These are phyloP conservation scores for Pandemis heparana DNA, from an alignment of 2,888 invertebrate species.

Conservation along the genomic window DNA sequence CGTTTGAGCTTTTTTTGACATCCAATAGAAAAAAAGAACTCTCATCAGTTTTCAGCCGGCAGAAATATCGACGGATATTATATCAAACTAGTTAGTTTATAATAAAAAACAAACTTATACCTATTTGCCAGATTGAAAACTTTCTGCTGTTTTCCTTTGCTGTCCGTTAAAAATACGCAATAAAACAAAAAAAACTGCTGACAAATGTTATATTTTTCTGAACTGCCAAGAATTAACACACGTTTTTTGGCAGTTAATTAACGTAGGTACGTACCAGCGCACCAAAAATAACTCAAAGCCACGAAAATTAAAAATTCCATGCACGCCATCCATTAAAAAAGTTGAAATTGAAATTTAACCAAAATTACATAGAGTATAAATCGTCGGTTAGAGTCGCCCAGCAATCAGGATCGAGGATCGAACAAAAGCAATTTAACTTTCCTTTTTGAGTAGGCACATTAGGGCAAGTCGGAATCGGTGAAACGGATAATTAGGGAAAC, in stretches of 20 bases:
- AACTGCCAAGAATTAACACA: neutral
- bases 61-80: too few species aligned
- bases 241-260: neutral
- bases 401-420: conserved; percentile 66
- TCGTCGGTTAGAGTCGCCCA: conserved; percentile 38
- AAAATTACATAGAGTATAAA: conserved; percentile 55
- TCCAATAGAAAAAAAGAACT: too few species aligned
- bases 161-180: too few species aligned
- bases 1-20: too few species aligned
- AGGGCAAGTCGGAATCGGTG: conserved; percentile 68
- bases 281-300: conserved; percentile 1
- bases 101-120: too few species aligned
- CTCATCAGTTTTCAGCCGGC: too few species aligned
- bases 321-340: conserved; percentile 38
- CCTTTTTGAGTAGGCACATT: conserved; percentile 66
- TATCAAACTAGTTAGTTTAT: too few species aligned
- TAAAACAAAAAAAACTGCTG: neutral
- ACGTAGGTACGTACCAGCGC: neutral
- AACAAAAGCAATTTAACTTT: conserved; percentile 82
- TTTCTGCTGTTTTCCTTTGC: too few species aligned
- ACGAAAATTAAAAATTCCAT: conserved; percentile 23
- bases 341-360: conserved; percentile 44
- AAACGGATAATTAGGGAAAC: conserved; percentile 70
- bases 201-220: neutral
- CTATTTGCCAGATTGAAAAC: too few species aligned